A percentile compares a stretch with the other conserved stretches of the same genome.
These are phyloP conservation scores for Crocuta crocuta DNA, from an alignment of 2,113 vertebrate species.

Conservation along the genomic window DNA sequence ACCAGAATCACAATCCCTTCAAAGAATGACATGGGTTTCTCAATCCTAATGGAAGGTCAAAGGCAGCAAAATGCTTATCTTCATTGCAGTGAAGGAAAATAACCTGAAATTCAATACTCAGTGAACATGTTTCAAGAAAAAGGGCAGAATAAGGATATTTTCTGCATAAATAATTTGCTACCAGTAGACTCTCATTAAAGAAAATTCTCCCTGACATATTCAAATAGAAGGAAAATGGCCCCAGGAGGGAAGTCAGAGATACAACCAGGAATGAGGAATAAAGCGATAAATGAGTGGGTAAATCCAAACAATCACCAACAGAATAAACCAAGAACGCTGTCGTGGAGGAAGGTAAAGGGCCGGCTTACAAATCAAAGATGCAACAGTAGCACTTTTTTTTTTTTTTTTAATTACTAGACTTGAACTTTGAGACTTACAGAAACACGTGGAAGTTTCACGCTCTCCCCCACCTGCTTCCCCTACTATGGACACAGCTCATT, in stretches of 20 bases:
- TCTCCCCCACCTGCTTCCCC: too few relatives aligned
- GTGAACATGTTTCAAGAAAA: not conserved
- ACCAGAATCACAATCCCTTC: not conserved
- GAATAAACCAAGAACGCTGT: not conserved
- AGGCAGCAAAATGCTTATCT: not conserved
- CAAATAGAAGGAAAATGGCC: not conserved
- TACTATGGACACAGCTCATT: not conserved
- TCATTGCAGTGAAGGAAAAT: not conserved
- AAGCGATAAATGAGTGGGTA: too few relatives aligned
- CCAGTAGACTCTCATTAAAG: not conserved
- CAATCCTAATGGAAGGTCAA: too few relatives aligned
- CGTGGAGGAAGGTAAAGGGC: fast-evolving
- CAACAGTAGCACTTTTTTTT: not conserved
- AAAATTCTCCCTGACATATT: not conserved
- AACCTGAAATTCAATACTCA: not conserved
- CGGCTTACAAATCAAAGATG: not conserved
- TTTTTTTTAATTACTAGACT: not conserved
- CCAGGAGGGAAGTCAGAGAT: not conserved
- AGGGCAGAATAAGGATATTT: not conserved
- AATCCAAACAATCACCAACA: not conserved
- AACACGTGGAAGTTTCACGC: too few relatives aligned
- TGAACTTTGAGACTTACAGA: not conserved
- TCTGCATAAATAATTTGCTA: not conserved
- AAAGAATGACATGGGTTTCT: not conserved
- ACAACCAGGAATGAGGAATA: not conserved